Base-by-base conservation (phyloP, 2,797 vertebrate species). In the Manis pentadactyla region DNA sequence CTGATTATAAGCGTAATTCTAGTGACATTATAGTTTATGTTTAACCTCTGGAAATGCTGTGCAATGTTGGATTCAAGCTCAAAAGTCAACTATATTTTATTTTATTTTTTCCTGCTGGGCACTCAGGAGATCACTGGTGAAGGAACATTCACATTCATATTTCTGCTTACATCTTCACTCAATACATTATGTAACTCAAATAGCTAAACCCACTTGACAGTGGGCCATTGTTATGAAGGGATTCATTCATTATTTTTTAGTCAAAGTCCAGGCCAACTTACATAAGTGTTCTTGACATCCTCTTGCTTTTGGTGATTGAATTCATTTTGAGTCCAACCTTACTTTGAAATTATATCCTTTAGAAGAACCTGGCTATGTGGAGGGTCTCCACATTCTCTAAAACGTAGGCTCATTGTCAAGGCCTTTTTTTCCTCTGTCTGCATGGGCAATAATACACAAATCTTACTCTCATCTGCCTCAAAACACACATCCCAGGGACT, bases 111-210 rank as follows among this genome's bases (percentile, higher is more conserved):
- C 69, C 5, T 74, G 3, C 14, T n/a, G 0, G 4, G 7, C 14
- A 64, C 8, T 5, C 34, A 55, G 4, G 23, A 63, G 9, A 71
- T 89, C 31, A 85, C 51, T 57, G 21, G 31, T 17, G 75, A 51
- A 14, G 66, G 21, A 84, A 73, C 2, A 68, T 9, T 63, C 15
- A 78, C 61, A 31, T 55, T 64, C 69, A 34, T 88, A 37, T 49
- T 85, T n/a, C 7, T 31, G 25, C 6, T 91, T 68, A 4, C 18
- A 27, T n/a, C 88, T 87, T 83, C 19, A 7, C 4, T 66, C 51
- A n/a, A 3, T 51, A 31, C 64, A 34, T 63, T 75, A 34, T 59
- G 7, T 64, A 88, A 53, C 59, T 94, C 23, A 94, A 77, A 55
- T 25, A 37, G 0, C 27, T 78, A 81, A 74, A 49, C 9, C 5